phyloP scores from a whole-genome alignment of 2,797 vertebrate genomes.

The Coendou prehensilis region DNA sequence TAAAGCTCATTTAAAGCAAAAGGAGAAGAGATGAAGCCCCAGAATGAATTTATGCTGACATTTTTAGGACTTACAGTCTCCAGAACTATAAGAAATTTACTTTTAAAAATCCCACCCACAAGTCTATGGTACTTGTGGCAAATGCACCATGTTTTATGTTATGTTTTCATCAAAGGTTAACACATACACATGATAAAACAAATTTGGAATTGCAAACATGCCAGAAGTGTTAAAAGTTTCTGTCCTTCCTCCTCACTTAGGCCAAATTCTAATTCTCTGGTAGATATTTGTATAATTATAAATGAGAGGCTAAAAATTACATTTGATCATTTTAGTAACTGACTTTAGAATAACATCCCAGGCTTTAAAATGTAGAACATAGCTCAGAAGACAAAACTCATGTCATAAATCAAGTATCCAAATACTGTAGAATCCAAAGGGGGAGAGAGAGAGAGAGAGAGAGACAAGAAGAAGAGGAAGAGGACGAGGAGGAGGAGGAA shows the following conservation, averaged over 20 bases:
- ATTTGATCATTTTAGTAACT: not conserved
- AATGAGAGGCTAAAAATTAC: not conserved
- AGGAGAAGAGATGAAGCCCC: not conserved
- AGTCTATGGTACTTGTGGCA: too few species aligned
- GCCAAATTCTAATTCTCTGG: not conserved
- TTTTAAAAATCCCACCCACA: not conserved
- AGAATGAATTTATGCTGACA: not conserved
- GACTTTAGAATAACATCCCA: not conserved
- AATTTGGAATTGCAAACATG: not conserved
- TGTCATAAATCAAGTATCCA: not conserved
- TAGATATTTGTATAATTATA: not conserved
- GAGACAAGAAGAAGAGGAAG: not conserved
- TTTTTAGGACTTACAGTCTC: not conserved
- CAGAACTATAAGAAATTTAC: not conserved
- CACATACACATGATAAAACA: not conserved
- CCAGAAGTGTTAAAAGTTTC: not conserved
- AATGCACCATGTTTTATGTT: not conserved
- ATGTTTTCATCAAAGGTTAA: not conserved
- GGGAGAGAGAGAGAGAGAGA: not conserved
- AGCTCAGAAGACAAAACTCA: not conserved
- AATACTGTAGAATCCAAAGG: not conserved
- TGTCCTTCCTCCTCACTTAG: not conserved
- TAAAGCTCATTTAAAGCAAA: not conserved
- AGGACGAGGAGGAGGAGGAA: too few species aligned
- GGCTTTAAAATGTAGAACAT: not conserved